Conservation (phyloP, 53 echinoderm and acorn worm genomes). For the Arbacia lixula region DNA sequence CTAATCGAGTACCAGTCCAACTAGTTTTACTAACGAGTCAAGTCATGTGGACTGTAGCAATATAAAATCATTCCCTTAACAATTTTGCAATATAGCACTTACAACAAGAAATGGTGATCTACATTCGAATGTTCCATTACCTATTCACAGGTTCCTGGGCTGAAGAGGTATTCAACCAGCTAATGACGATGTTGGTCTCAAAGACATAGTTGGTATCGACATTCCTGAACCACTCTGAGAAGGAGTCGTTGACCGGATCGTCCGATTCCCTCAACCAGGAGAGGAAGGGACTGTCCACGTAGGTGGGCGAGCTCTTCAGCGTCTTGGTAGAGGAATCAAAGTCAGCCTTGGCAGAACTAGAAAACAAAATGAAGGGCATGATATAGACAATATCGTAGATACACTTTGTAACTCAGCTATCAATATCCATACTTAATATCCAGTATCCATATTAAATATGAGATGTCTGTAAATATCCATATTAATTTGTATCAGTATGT, state of each 20-base stretch:
- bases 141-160: slow-evolving; percentile 38
- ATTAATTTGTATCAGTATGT: neutral
- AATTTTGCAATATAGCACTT: too few relatives aligned
- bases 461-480: too few relatives aligned
- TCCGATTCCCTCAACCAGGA: slow-evolving; percentile 84
- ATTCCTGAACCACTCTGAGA: slow-evolving; percentile 89
- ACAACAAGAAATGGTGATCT: too few relatives aligned
- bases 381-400: too few relatives aligned
- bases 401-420: too few relatives aligned
- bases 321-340: slow-evolving; percentile 77
- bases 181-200: slow-evolving; percentile 64
- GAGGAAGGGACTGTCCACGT: slow-evolving; percentile 85
- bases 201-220: slow-evolving; percentile 68
- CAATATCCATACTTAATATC: too few relatives aligned
- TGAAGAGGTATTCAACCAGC: slow-evolving; percentile 86
- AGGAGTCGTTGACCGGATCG: slow-evolving; percentile 72
- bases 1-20: too few relatives aligned
- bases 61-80: too few relatives aligned
- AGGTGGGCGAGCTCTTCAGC: slow-evolving; percentile 61
- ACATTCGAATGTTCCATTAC: neutral
- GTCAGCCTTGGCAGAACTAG: slow-evolving; percentile 72
- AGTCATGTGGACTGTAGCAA: neutral
- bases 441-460: too few relatives aligned
- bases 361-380: neutral
- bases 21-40: neutral